Evolutionary conservation across 2,113 vertebrate species (phyloP).

Genomic region (Phalacrocorax aristotelis): DNA sequence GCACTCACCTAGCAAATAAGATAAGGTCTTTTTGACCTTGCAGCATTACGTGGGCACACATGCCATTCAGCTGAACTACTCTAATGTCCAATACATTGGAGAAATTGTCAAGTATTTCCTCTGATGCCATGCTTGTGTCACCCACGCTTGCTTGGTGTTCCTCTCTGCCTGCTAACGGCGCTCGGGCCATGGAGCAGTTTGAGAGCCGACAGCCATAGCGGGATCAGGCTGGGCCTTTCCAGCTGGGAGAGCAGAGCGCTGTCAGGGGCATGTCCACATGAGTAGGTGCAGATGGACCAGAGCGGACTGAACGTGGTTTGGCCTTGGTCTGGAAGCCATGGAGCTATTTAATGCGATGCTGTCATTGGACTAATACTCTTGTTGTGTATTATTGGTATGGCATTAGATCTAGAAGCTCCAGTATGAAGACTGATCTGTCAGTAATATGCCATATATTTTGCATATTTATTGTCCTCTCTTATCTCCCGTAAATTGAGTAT

Average conservation of each 20-base stretch:
- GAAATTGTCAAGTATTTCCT: constrained; percentile 57
- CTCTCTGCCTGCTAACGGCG: neutral
- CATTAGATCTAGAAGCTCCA: neutral
- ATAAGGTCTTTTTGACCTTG: neutral
- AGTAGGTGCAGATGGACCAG: constrained; percentile 21
- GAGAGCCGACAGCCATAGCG: neutral
- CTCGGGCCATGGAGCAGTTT: neutral
- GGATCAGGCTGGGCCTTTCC: neutral
- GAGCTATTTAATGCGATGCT: neutral
- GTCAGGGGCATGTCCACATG: constrained; percentile 26
- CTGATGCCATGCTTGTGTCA: neutral
- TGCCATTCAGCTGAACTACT: neutral
- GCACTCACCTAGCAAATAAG: neutral
- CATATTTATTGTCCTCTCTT: neutral
- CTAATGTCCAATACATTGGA: constrained; percentile 29
- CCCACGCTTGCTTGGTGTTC: neutral
- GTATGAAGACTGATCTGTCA: neutral
- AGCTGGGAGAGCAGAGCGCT: neutral
- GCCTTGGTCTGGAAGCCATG: neutral
- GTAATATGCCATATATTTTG: neutral
- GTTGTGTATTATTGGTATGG: neutral
- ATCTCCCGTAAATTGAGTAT: neutral
- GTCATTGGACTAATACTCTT: neutral
- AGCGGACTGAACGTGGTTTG: neutral
- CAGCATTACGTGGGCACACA: neutral